Conservation (phyloP, 2,797 vertebrate genomes). For the Taeniopygia guttata region DNA sequence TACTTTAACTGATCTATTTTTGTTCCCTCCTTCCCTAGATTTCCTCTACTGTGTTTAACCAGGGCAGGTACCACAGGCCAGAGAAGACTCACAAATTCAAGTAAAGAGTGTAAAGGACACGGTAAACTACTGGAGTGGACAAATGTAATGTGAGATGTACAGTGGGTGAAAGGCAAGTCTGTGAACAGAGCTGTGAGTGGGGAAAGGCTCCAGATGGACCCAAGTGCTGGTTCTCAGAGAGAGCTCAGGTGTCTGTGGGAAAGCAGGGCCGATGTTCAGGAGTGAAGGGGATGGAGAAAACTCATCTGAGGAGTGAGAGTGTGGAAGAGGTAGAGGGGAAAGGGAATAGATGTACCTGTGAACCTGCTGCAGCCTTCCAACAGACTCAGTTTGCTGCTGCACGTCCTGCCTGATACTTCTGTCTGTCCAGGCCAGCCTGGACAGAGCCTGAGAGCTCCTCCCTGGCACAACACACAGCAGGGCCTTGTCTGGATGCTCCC, state of each 20-base stretch:
- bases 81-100: neutral
- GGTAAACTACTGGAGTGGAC: neutral
- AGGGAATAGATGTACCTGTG: neutral
- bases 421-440: neutral
- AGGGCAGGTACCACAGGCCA: neutral
- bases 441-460: neutral
- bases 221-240: accelerated
- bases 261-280: neutral
- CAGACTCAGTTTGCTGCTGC: neutral
- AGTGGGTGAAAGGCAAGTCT: neutral
- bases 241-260: neutral
- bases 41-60: neutral
- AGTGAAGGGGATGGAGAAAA: neutral
- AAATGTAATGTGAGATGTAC: neutral
- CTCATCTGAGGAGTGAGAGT: neutral
- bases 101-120: neutral
- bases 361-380: neutral
- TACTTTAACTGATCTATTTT: neutral
- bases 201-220: neutral
- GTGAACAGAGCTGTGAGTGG: neutral
- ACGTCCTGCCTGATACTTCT: neutral
- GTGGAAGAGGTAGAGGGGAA: neutral
- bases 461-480: neutral
- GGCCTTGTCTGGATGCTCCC: neutral
- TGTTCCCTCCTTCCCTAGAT: neutral